phyloP scores from a whole-genome alignment of 2,797 vertebrate species.

The Triplophysa bombifrons region DNA sequence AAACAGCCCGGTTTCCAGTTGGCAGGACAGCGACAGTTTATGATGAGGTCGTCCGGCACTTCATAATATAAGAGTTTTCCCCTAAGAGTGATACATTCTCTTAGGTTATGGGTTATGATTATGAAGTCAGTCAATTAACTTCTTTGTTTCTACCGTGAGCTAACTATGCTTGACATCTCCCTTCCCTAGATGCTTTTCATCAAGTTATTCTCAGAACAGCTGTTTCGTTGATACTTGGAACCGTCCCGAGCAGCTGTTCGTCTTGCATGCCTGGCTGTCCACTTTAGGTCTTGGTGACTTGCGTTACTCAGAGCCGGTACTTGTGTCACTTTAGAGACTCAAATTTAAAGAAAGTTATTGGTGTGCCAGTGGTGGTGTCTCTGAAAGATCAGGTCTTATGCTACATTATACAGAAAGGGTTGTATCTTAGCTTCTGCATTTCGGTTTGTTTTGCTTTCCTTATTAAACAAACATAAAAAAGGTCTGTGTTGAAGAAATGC shows the following conservation, averaged over 20 bases:
- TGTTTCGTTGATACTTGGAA: background rate
- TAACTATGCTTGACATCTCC: constrained; percentile 4
- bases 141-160: background rate
- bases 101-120: constrained; percentile 4
- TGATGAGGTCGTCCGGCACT: constrained; percentile 6
- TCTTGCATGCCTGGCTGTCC: background rate
- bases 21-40: constrained; percentile 22
- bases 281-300: background rate
- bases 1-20: constrained; percentile 47
- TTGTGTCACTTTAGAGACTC: background rate
- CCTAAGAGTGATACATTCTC: background rate
- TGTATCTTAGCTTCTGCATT: background rate
- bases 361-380: background rate
- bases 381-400: background rate
- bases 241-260: background rate
- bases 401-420: background rate
- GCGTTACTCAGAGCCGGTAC: background rate
- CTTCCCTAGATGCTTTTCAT: background rate
- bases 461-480: background rate
- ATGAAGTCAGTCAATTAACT: constrained; percentile 15
- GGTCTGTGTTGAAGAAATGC: background rate
- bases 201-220: background rate
- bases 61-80: constrained; percentile 12
- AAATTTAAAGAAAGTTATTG: background rate
- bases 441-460: background rate